Percentiles rank a stretch among this genome's conserved stretches.
phyloP scores from a whole-genome alignment of 2,797 vertebrate genomes.

The Pangasius larnaudii region DNA sequence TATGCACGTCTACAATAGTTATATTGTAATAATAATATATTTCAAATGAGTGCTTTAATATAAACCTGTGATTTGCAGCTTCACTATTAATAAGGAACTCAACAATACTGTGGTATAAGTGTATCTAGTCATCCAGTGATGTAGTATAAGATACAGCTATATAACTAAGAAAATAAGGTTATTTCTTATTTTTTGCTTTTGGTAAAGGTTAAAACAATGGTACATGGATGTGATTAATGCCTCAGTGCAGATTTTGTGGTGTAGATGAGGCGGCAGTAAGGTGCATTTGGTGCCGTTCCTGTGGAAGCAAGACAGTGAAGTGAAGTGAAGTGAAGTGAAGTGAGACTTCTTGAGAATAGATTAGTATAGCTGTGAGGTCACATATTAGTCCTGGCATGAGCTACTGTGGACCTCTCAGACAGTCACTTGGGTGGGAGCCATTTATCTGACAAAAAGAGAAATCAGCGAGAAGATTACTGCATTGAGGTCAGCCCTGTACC shows the following conservation, averaged over 20 bases:
- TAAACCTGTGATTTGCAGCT: neutral
- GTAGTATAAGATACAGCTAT: neutral
- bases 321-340: slow-evolving; percentile 17
- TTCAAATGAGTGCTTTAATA: neutral
- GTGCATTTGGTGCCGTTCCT: slow-evolving; percentile 58
- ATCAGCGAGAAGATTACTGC: slow-evolving; percentile 49
- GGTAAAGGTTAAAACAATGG: neutral
- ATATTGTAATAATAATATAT: too few relatives aligned
- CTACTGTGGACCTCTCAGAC: slow-evolving; percentile 50
- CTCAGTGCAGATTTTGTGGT: neutral
- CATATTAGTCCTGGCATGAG: slow-evolving; percentile 46
- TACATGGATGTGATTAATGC: neutral
- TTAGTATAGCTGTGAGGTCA: slow-evolving; percentile 48
- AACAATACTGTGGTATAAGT: neutral
- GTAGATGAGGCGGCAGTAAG: slow-evolving; percentile 43
- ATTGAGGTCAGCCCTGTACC: slow-evolving; percentile 64
- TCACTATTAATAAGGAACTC: neutral
- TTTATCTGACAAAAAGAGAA: slow-evolving; percentile 55
- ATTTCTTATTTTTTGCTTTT: neutral
- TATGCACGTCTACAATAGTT: too few relatives aligned
- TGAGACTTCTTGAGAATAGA: slow-evolving; percentile 40
- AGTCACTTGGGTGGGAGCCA: slow-evolving; percentile 47
- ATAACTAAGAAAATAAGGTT: neutral
- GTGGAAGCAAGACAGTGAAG: slow-evolving; percentile 55
- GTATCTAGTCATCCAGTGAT: neutral